Conservation (phyloP, 2,888 invertebrate species). For the Xanthia togata region DNA sequence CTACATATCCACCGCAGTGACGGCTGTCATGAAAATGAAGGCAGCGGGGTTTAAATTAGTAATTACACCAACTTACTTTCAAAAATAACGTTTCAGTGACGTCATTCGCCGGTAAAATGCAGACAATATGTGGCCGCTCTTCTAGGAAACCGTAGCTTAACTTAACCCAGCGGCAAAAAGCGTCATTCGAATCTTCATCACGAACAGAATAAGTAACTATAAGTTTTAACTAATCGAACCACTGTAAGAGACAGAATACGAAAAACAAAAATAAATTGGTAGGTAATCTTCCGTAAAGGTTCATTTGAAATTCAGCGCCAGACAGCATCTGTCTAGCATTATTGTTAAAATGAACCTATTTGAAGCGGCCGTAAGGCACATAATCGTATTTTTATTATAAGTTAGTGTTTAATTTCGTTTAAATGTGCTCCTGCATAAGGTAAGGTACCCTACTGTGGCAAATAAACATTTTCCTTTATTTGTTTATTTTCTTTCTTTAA, state of each 20-base stretch:
- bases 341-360: background rate
- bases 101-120: too few relatives aligned
- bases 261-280: background rate
- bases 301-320: background rate
- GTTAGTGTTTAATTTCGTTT: background rate
- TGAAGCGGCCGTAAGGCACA: background rate
- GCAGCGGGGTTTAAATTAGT: too few relatives aligned
- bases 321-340: background rate
- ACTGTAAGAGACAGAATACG: background rate
- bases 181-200: background rate
- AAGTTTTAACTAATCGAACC: background rate
- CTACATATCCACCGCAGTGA: too few relatives aligned
- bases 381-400: background rate
- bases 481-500: background rate
- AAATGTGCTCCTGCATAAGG: too few relatives aligned
- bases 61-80: too few relatives aligned
- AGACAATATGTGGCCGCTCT: too few relatives aligned
- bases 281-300: background rate
- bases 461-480: background rate
- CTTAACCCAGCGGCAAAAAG: too few relatives aligned
- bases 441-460: background rate
- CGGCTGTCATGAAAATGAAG: too few relatives aligned
- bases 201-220: background rate
- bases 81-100: too few relatives aligned
- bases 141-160: too few relatives aligned